Base-by-base conservation (phyloP, 1,140 invertebrate genomes). In the Chionoecetes opilio region DNA sequence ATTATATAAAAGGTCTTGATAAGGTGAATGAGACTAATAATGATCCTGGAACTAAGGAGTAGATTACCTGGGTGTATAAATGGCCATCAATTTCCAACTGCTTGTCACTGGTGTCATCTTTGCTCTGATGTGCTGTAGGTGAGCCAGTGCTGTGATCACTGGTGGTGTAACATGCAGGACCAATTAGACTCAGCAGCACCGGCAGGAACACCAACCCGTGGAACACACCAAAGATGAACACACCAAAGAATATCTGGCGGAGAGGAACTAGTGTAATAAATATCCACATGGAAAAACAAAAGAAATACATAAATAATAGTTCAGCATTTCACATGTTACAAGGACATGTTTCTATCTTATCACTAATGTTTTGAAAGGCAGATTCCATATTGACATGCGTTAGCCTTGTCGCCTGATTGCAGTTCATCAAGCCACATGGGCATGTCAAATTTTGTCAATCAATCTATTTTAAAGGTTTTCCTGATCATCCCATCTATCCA, bases 141-240 rank as follows among this genome's bases (percentile, higher is more conserved):
- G 53, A 35, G n/a, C 31, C 17, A n/a, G 34, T 89, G 17, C 0
- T 82, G 17, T n/a, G n/a, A n/a, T n/a, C n/a, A n/a, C n/a, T n/a
- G n/a, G n/a, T n/a, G n/a, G n/a, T n/a, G 96, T 98, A 97, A 3
- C 97, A 97, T 91, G 96, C 96, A 2, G 98, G 98, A 1, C 98
- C 98, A 34, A 98, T 97, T 32, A 98, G 97, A 95, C 98, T 98
- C 31, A 98, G 97, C 82, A 98, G 97, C 9, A 98, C 98, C 1
- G 98, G 98, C 84, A 98, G 97, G 53, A 98, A 97, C 1, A 98
- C 96, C 3, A 98, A 96, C 29, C 98, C 98, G 96, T 98, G 98
- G 97, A 98, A 98, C 0, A 98, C 97, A 9, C 98, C 98, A 97
- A 98, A 98, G 31, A 98, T 86, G 95, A 98, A 98, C 0, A 98